phyloP scores from a whole-genome alignment of 2,888 invertebrate species.

The Gastracanthus pulcherrimus region DNA sequence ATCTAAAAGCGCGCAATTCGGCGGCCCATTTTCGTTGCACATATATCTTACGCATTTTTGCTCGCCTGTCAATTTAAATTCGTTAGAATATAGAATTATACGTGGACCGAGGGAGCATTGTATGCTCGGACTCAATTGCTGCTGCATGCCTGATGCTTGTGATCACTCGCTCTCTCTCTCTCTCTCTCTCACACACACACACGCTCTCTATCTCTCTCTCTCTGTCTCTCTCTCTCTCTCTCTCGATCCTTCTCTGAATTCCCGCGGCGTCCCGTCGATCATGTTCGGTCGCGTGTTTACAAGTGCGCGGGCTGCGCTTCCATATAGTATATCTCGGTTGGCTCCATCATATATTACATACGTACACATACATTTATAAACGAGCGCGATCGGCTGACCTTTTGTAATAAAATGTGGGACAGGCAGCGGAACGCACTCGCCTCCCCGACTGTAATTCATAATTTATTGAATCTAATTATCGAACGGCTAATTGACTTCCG shows the following conservation, averaged over 20 bases:
- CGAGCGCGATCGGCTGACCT: background rate
- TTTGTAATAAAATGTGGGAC: background rate
- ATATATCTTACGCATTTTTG: too few species aligned
- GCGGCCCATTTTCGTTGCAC: too few species aligned
- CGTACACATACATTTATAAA: background rate
- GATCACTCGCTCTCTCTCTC: too few species aligned
- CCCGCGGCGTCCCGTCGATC: background rate
- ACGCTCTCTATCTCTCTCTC: too few species aligned
- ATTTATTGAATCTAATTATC: constrained; percentile 40
- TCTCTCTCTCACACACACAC: too few species aligned
- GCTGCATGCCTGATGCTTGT: too few species aligned
- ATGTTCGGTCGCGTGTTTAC: background rate
- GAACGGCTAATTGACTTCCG: constrained; percentile 26
- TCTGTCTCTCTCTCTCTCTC: too few species aligned
- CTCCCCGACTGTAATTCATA: constrained; percentile 4
- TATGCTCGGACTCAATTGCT: too few species aligned
- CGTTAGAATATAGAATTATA: background rate
- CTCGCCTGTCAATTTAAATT: background rate
- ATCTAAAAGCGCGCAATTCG: too few species aligned
- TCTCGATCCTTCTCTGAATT: too few species aligned
- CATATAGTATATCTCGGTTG: background rate
- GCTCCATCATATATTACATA: background rate
- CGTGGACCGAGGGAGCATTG: background rate
- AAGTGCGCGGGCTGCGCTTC: background rate
- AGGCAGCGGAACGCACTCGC: too few species aligned